A percentile compares a stretch with the other conserved stretches of the same genome.
Evolutionary conservation across 2,113 vertebrate species (phyloP).

Genomic region (Neomonachus schauinslandi): DNA sequence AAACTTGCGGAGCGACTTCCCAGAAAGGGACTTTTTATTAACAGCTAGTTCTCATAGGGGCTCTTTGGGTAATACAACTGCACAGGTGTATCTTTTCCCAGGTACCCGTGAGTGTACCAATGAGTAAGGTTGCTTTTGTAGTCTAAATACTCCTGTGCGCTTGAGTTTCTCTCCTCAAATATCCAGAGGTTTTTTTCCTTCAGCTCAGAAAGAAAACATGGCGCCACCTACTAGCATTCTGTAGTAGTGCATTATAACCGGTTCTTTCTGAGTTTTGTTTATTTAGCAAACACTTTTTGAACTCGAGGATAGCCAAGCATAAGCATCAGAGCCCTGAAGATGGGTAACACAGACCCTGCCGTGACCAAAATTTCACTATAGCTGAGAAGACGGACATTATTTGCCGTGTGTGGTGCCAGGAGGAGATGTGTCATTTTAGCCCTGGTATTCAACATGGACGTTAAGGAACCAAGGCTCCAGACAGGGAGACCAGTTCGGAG

Average conservation of each 20-base stretch:
- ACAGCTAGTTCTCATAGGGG: background rate
- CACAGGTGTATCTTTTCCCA: background rate
- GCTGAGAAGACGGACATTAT: background rate
- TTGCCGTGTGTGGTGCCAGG: accelerated
- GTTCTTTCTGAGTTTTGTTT: background rate
- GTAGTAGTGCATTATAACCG: background rate
- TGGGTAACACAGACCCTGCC: background rate
- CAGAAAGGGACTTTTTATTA: background rate
- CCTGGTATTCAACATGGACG: background rate
- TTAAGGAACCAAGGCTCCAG: background rate
- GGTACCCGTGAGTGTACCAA: background rate
- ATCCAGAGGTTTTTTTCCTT: background rate
- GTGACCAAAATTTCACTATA: background rate
- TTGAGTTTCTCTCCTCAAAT: constrained; percentile 10
- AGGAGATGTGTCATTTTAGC: background rate
- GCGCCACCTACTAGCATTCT: constrained; percentile 49
- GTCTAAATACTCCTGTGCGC: background rate
- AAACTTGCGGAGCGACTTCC: background rate
- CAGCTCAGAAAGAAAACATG: background rate
- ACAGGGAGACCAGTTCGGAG: background rate
- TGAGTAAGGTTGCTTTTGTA: background rate
- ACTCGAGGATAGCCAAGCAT: background rate
- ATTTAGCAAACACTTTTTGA: background rate
- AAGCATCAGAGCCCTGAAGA: background rate
- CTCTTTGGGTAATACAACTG: background rate